phyloP scores from a whole-genome alignment of 2,888 invertebrate species.

The Caradrina kadenii region DNA sequence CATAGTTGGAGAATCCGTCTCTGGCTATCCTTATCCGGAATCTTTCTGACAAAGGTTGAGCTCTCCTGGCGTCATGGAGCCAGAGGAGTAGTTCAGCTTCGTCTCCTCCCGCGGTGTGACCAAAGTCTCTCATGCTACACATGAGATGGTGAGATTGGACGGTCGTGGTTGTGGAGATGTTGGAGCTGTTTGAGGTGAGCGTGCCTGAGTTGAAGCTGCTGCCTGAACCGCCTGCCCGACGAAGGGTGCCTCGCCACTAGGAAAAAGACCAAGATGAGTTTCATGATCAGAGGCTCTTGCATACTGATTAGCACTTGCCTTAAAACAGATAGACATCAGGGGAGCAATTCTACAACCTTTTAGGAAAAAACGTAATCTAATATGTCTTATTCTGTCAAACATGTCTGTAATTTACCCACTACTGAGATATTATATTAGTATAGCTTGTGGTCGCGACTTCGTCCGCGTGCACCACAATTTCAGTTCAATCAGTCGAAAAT shows the following conservation, averaged over 20 bases:
- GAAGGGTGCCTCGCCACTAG: conserved; percentile 87
- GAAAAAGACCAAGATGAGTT: conserved; percentile 15
- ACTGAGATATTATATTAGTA: too few species aligned
- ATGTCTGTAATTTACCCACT: too few species aligned
- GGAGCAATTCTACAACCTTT: too few species aligned
- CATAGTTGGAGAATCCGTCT: conserved; percentile 97
- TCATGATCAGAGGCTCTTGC: too few species aligned
- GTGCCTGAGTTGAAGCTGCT: conserved; percentile 87
- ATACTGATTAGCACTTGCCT: neutral
- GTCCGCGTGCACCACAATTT: too few species aligned
- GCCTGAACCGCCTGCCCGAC: conserved; percentile 86
- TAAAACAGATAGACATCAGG: too few species aligned
- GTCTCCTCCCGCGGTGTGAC: conserved; percentile 96
- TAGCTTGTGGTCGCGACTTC: too few species aligned
- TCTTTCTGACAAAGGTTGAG: conserved; percentile 96
- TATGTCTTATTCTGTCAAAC: too few species aligned
- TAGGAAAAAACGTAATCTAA: too few species aligned
- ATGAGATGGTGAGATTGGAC: conserved; percentile 92
- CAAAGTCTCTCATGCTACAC: conserved; percentile 95
- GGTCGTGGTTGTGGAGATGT: conserved; percentile 70
- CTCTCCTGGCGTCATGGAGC: conserved; percentile 95
- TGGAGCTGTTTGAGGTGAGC: conserved; percentile 75
- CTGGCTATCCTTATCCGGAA: conserved; percentile 97
- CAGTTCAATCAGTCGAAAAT: too few species aligned
- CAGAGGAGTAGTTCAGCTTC: conserved; percentile 97